phyloP scores from a whole-genome alignment of 2,113 vertebrate species.

The Notarius lentiginosus region DNA sequence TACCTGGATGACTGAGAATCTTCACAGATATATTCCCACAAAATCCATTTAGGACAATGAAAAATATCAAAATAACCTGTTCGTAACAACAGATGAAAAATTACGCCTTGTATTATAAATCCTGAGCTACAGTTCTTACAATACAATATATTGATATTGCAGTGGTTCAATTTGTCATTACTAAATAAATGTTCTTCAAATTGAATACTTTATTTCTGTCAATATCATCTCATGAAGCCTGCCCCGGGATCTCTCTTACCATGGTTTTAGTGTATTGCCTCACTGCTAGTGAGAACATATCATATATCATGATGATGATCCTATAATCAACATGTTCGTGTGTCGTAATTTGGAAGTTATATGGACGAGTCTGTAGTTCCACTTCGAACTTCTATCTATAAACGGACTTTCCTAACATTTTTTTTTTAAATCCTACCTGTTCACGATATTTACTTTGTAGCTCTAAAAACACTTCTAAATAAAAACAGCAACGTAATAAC shows the following conservation, averaged over 20 bases:
- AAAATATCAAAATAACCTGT: no score
- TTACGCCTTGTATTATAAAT: no score
- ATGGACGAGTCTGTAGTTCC: background rate
- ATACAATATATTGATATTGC: no score
- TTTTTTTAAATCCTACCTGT: background rate
- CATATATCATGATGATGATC: background rate
- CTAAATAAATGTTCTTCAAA: background rate
- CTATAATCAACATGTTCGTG: background rate
- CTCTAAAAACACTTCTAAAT: background rate
- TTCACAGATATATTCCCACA: no score
- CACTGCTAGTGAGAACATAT: background rate
- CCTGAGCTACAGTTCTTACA: no score
- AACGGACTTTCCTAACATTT: no score
- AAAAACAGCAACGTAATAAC: no score
- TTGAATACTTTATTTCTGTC: background rate
- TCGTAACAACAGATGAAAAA: background rate
- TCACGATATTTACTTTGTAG: background rate
- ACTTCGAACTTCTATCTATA: background rate
- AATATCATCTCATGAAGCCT: background rate
- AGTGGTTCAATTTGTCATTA: background rate
- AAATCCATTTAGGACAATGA: no score
- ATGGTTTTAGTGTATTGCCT: background rate
- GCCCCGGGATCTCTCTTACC: background rate
- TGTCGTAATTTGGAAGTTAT: background rate
- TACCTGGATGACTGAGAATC: no score